Evolutionary conservation across 2,113 vertebrate species (phyloP), one percentile per base, ranked within the genome.

Genomic region (Corynorhinus townsendii): DNA sequence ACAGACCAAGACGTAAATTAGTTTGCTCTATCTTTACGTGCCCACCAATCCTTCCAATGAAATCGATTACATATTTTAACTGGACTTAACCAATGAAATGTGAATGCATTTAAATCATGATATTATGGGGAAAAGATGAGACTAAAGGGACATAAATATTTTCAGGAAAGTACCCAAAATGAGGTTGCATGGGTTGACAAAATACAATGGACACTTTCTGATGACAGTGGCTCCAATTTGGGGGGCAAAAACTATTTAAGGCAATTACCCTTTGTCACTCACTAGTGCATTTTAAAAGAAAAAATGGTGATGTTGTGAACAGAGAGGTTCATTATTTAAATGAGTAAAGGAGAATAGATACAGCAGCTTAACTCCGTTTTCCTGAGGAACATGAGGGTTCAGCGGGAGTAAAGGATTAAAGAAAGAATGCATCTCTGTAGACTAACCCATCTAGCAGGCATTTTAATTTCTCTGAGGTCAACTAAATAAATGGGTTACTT

Each of bases 401-500:
- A 75, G 43, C 72, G 24, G 17, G 54, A 86, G 85, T 28, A 71
- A 66, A 72, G 20, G 64, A 68, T 43, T 64, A 87, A 72, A 91
- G n/a, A 64, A 17, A 52, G 0, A 56, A 62, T n/a, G 11, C 6
- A 64, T 26, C 84, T 93, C 45, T 47, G 22, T 26, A 82, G 43
- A 43, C 45, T 68, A 33, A 87, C 56, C 33, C 38, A 56, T 19
- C 3, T 33, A 77, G 52, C 43, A 91, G 43, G 43, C 7, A 82
- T 71, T 86, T 86, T 83, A 89, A 86, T 85, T 89, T 94, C 43
- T 83, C 35, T 22, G 45, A 90, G 22, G 22, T 84, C 66, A 89
- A 30, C 68, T 49, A 91, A 95, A 93, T 40, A 81, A 85, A 90
- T 30, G 30, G 12, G 47, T 83, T 45, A 89, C 17, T 85, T 97